A percentile compares a stretch with the other conserved stretches of the same genome.
Conservation (phyloP, 1,140 invertebrate species). For the Ceratosolen solmsi region DNA sequence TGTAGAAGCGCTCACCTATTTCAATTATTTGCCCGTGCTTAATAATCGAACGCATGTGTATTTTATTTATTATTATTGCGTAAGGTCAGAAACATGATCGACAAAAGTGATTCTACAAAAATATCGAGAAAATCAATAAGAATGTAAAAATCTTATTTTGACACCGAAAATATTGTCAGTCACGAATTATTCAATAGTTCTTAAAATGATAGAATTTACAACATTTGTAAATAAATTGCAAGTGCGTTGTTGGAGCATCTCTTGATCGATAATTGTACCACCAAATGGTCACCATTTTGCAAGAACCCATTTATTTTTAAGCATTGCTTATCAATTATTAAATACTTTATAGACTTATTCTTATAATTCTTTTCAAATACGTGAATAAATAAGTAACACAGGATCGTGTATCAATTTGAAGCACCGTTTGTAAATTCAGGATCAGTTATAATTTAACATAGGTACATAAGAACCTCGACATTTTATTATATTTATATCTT, state of each 20-base stretch:
- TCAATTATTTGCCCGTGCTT: slow-evolving; percentile 10
- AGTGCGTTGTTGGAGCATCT: slow-evolving; percentile 7
- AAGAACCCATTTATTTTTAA: background rate
- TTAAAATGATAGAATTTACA: background rate
- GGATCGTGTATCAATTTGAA: too few relatives aligned
- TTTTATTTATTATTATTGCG: background rate
- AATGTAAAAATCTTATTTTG: slow-evolving; percentile 41
- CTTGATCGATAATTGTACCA: background rate
- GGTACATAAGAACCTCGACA: too few relatives aligned
- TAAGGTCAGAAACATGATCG: background rate
- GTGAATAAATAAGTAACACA: too few relatives aligned
- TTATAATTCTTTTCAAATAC: background rate
- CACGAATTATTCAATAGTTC: slow-evolving; percentile 37
- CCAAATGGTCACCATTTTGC: background rate
- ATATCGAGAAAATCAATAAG: slow-evolving; percentile 11
- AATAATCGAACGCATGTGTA: background rate
- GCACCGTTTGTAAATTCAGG: too few relatives aligned
- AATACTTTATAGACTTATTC: background rate
- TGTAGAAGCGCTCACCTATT: background rate
- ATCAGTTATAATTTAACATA: too few relatives aligned
- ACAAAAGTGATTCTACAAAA: slow-evolving; percentile 9
- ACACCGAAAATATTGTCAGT: slow-evolving; percentile 49
- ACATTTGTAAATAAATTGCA: slow-evolving; percentile 22
- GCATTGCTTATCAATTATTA: slow-evolving; percentile 2
- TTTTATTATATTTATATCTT: too few relatives aligned